These are phyloP conservation scores for Trisateles emortualis DNA, from an alignment of 2,888 invertebrate species.

Conservation along the genomic window DNA sequence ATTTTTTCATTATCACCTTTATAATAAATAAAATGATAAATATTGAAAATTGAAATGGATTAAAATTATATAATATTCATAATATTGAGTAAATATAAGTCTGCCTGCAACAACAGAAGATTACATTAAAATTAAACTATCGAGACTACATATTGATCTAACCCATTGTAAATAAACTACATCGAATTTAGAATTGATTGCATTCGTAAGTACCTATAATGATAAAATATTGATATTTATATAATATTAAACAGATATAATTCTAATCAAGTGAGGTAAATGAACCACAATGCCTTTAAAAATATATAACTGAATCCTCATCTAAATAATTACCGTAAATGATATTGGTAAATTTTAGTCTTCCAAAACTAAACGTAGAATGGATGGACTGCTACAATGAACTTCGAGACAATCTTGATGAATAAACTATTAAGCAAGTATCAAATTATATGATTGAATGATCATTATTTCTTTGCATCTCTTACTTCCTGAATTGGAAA, in stretches of 20 bases:
- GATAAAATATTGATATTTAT: slow-evolving; percentile 12
- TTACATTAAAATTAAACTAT: slow-evolving; percentile 35
- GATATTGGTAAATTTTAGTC: slow-evolving; percentile 47
- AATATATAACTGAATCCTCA: slow-evolving; percentile 22
- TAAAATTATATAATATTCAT: slow-evolving; percentile 44
- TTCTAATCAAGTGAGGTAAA: slow-evolving; percentile 25
- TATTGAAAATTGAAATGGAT: slow-evolving; percentile 59
- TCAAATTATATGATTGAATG: background rate
- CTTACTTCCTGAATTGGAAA: background rate
- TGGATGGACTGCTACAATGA: slow-evolving; percentile 22
- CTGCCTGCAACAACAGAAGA: slow-evolving; percentile 46
- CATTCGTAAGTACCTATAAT: slow-evolving; percentile 21
- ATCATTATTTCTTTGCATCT: background rate
- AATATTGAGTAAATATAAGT: slow-evolving; percentile 45
- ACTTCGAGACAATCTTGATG: slow-evolving; percentile 4
- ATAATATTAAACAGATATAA: slow-evolving; percentile 13
- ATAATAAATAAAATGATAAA: slow-evolving; percentile 53
- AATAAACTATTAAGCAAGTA: slow-evolving; percentile 1
- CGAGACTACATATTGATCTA: slow-evolving; percentile 19
- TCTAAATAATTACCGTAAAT: slow-evolving; percentile 32
- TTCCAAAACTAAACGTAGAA: slow-evolving; percentile 48
- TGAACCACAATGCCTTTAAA: slow-evolving; percentile 35
- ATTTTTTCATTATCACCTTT: slow-evolving; percentile 77
- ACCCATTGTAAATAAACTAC: slow-evolving; percentile 46
- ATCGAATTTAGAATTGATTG: slow-evolving; percentile 49